Evolutionary conservation across 2,797 vertebrate genomes (phyloP), one percentile per base, ranked within the genome.

Genomic region (Enteromius argenteus): DNA sequence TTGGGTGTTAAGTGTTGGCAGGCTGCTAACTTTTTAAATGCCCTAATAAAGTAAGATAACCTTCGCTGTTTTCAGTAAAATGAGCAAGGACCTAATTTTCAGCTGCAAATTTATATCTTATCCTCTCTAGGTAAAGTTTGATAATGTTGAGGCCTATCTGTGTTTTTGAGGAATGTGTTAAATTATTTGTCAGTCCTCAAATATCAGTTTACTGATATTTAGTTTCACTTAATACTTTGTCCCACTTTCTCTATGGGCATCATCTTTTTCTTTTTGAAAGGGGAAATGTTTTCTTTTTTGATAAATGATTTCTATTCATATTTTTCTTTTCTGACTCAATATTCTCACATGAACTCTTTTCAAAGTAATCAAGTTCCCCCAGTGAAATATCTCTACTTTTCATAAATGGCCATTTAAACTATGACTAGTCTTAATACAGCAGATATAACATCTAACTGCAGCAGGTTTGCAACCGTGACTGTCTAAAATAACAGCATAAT

Each of bases 1-100:
- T 53, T 21, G 35, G 35, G 42, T 64, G 73, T 56, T n/a, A 77
- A 77, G 56, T 81, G 64, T 78, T 78, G 67, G 74, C 79, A 64
- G 81, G 60, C 44, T 30, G 17, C 35, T 67, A 62, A 39, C 32
- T 32, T 46, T 67, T 58, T 58, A 32, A 81, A 71, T 69, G 15
- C 11, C 64, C 39, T 69, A 27, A 74, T 85, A 67, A 79, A 72
- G 42, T 14, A 11, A 53, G 51, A 49, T 71, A 44, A 81, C 73
- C 73, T 72, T 78, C 9, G n/a, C 53, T 66, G 15, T 67, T 72
- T 62, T 71, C 56, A 51, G 15, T 79, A 35, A 68, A 58, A 76
- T 0, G 0, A 42, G 14, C 27, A 27, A 39, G 27, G 23, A 35
- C 23, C 9, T 37, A 11, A 23, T 37, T 60, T 37, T 53, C 30